phyloP scores from a whole-genome alignment of 2,113 vertebrate genomes.

The Oreotrochilus melanogaster region DNA sequence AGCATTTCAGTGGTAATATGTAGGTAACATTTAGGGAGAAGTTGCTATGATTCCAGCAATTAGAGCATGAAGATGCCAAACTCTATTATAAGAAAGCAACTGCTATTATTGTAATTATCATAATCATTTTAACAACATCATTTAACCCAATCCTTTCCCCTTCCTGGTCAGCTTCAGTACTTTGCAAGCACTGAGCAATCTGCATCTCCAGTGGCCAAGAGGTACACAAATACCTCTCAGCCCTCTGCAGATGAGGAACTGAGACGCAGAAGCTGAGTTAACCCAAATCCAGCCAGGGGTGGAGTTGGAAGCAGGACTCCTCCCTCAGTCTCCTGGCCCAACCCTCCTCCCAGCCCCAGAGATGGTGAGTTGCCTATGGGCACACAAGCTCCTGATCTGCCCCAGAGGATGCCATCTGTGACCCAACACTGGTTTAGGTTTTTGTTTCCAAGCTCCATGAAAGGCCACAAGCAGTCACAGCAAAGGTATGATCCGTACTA shows the following conservation, averaged over 20 bases:
- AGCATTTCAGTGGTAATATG: neutral
- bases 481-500: rapidly evolving
- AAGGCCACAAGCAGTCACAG: neutral
- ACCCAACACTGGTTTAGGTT: rapidly evolving
- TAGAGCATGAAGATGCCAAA: neutral
- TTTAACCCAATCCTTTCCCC: neutral
- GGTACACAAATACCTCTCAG: rapidly evolving
- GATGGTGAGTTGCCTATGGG: neutral
- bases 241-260: neutral
- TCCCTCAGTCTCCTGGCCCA: neutral
- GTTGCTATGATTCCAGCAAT: neutral
- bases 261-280: neutral
- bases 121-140: neutral
- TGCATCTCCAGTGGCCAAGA: neutral
- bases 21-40: neutral
- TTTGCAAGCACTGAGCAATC: neutral
- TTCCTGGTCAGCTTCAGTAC: neutral
- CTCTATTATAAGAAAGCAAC: neutral
- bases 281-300: neutral
- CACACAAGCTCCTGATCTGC: rapidly evolving
- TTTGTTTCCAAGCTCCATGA: neutral
- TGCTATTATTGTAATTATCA: neutral
- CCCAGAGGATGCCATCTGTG: neutral
- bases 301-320: neutral
- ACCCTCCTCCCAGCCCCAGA: neutral